Evolutionary conservation across 2,797 vertebrate species (phyloP).

Genomic region (Serranus cabrilla): DNA sequence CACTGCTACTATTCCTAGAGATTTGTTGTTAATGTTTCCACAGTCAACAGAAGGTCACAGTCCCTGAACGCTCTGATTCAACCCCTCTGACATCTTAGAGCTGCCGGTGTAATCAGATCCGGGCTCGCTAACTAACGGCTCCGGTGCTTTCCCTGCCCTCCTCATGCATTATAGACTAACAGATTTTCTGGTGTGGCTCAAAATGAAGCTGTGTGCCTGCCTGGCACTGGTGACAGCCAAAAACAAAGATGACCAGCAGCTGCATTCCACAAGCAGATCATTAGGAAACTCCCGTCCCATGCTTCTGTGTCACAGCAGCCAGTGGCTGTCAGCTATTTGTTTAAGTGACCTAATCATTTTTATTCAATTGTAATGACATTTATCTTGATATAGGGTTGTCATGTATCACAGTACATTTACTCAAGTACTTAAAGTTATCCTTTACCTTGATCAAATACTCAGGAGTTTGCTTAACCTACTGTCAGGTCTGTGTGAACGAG

Average conservation of each 20-base stretch:
- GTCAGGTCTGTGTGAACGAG: constrained; percentile 20
- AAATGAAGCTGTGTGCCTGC: constrained; percentile 48
- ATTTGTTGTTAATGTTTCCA: constrained; percentile 53
- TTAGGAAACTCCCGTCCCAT: constrained; percentile 37
- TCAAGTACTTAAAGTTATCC: constrained; percentile 3
- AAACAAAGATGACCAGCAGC: constrained; percentile 47
- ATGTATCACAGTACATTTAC: background rate
- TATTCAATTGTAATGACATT: constrained; percentile 23
- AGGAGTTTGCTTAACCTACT: constrained; percentile 44
- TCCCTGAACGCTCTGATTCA: constrained; percentile 58
- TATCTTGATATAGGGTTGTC: constrained; percentile 8
- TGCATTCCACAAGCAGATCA: constrained; percentile 47
- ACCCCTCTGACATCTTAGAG: constrained; percentile 42
- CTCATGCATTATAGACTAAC: constrained; percentile 77
- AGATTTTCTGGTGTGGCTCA: constrained; percentile 56
- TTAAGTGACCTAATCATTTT: constrained; percentile 5
- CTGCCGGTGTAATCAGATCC: constrained; percentile 75
- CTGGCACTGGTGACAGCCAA: constrained; percentile 34
- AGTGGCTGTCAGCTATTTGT: background rate
- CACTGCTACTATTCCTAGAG: constrained; percentile 37
- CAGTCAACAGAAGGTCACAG: constrained; percentile 46
- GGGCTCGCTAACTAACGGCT: constrained; percentile 42
- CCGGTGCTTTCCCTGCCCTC: constrained; percentile 56
- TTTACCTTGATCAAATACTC: constrained; percentile 34
- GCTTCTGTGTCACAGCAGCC: constrained; percentile 25